These are phyloP conservation scores for Drosophila subsilvestris DNA, from an alignment of 2,888 invertebrate genomes.

Conservation along the genomic window DNA sequence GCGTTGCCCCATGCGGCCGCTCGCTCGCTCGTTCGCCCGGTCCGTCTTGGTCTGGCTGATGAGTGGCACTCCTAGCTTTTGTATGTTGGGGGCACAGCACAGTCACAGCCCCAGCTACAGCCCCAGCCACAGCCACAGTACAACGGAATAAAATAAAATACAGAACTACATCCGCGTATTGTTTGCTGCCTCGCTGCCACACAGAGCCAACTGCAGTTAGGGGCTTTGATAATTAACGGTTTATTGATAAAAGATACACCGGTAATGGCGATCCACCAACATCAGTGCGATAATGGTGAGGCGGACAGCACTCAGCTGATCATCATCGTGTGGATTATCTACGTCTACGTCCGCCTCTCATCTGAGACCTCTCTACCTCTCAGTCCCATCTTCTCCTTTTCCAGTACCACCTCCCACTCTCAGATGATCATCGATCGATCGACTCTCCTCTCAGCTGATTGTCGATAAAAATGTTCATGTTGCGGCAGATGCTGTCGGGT, in stretches of 20 bases:
- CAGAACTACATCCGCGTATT: constrained; percentile 74
- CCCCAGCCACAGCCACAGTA: constrained; percentile 21
- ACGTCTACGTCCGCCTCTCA: not conserved
- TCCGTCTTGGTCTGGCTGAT: constrained; percentile 52
- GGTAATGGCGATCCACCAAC: constrained; percentile 39
- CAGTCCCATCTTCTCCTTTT: too few species aligned
- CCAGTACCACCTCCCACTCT: not conserved
- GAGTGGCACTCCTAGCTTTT: constrained; percentile 75
- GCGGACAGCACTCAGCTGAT: constrained; percentile 4
- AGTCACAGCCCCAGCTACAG: constrained; percentile 50
- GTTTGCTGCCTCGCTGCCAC: constrained; percentile 49
- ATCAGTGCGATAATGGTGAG: constrained; percentile 45
- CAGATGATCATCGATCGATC: not conserved
- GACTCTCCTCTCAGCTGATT: not conserved
- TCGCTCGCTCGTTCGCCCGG: constrained; percentile 37
- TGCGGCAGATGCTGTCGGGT: constrained; percentile 1
- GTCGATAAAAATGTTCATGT: constrained; percentile 1
- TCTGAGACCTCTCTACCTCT: not conserved
- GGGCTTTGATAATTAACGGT: constrained; percentile 73
- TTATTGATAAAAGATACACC: constrained; percentile 70
- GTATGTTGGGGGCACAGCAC: constrained; percentile 54
- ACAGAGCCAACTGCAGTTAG: constrained; percentile 50
- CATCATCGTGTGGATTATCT: constrained; percentile 20
- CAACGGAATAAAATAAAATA: constrained; percentile 26
- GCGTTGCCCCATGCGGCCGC: constrained; percentile 63